Evolutionary conservation across 1,140 invertebrate species (phyloP), one percentile per base, ranked within the genome.

Genomic region (Drosophila kurseongensis): DNA sequence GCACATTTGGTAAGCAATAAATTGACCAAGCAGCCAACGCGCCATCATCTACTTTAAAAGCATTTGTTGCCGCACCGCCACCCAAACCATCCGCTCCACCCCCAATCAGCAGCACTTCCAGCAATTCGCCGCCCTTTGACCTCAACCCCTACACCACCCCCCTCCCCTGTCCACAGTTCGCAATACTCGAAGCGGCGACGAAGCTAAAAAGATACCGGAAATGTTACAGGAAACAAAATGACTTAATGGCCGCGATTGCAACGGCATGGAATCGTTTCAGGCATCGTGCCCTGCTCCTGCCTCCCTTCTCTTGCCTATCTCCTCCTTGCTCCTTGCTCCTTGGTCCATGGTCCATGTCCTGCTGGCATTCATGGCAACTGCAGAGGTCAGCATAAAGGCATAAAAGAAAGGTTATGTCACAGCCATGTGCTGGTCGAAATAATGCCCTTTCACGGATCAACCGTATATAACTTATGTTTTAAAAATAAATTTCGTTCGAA

Each of bases 191-290:
- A 57, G 61, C 69, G 67, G 63, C 57, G 67, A 67, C 55, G 45
- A 67, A 50, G 80, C 83, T 83, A 89, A 89, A 89, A 89, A 89
- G 85, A 89, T 89, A 80, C 84, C 80, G 84, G 79, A 90, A 89
- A 80, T 89, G 85, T 85, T 67, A 66, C 85, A 84, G 85, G 85
- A 89, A 89, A 84, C 80, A 84, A 89, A 89, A 89, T 89, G 84
- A 89, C 85, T 89, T 89, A 89, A 89, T 89, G 84, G 84, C 80
- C 66, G 78, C 82, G 79, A 86, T 86, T 88, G 82, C 83, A 74
- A 76, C 54, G 80, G 80, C 75, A 79, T 65, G 63, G 62, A 77
- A 82, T 71, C 68, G 51, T 72, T 72, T 58, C 68, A 71, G 68
- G 52, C 80, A 79, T 58, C 75, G 55, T 55, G 3, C 55, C 47